A percentile compares a stretch with the other conserved stretches of the same genome.
These are phyloP conservation scores for Lamprologus lemairii DNA, from an alignment of 2,113 vertebrate genomes.

Conservation along the genomic window DNA sequence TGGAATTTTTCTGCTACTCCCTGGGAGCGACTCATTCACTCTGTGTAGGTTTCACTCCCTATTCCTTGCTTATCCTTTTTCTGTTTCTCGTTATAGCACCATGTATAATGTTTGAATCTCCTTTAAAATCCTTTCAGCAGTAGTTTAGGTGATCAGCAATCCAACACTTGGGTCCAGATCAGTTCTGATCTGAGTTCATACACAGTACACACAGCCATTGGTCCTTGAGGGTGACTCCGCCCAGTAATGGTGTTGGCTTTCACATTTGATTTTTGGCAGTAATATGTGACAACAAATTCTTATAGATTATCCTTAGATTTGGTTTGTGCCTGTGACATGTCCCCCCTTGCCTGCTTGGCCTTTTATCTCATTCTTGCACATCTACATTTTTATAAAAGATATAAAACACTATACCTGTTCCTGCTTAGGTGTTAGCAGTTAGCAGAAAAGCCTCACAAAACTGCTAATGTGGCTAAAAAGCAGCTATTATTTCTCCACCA, in stretches of 20 bases:
- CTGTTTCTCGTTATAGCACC: background rate
- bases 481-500: background rate
- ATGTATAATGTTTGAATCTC: background rate
- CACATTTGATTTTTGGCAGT: background rate
- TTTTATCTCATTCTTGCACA: background rate
- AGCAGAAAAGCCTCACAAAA: background rate
- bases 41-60: background rate
- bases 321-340: background rate
- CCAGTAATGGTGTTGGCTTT: background rate
- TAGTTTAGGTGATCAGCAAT: background rate
- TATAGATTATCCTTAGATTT: background rate
- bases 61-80: background rate
- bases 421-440: background rate
- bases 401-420: background rate
- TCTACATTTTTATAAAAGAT: background rate
- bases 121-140: background rate
- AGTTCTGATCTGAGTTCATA: background rate
- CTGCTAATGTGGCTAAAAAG: background rate
- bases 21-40: background rate
- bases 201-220: background rate
- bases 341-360: no score
- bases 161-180: background rate
- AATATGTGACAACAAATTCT: background rate
- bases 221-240: background rate
- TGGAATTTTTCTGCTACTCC: slow-evolving; percentile 18